Base-by-base conservation (phyloP, 64 coral and sea anemone genomes). In the Dendronephthya gigantea region DNA sequence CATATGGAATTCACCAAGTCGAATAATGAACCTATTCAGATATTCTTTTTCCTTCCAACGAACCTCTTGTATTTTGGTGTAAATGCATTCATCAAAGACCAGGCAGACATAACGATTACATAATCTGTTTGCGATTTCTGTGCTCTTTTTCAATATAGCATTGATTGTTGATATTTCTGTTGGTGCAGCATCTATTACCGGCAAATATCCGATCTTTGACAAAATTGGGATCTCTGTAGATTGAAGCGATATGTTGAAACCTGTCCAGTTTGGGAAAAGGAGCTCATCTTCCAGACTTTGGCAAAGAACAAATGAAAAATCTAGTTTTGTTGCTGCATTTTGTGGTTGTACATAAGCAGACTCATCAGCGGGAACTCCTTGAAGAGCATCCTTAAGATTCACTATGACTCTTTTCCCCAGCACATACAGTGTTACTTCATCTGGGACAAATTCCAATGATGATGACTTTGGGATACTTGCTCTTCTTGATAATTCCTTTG, bases 21-120 rank as follows among this genome's bases (percentile, higher is more conserved):
- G 68, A 74, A 74, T 28, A 35, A 74, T 35, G 31, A 74, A 74
- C 68, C 68, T 74, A 27, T 74, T 74, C 13, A 30, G 33, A 35
- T 74, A 74, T 27, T 27, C 33, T 52, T 16, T 11, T 74, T 74
- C 68, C 68, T 74, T 74, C 68, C 68, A 74, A 30, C 68, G n/a
- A 11, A 74, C 32, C 25, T 30, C 32, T 74, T 74, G 68, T 25
- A 74, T 74, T 74, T 74, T 74, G 22, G 68, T 28, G 31, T 74
- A 8, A 74, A 74, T 74, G 30, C n/a, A 74, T 74, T 74, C 68
- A 35, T 74, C 68, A 74, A 74, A 74, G n/a, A 74, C 68, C n/a
- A n/a, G n/a, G n/a, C n/a, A n/a, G n/a, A n/a, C n/a, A n/a, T n/a
- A n/a, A n/a, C n/a, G n/a, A n/a, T n/a, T n/a, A n/a, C n/a, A n/a